Evolutionary conservation across 1,140 invertebrate genomes (phyloP).

Genomic region (Scylla paramamosain): DNA sequence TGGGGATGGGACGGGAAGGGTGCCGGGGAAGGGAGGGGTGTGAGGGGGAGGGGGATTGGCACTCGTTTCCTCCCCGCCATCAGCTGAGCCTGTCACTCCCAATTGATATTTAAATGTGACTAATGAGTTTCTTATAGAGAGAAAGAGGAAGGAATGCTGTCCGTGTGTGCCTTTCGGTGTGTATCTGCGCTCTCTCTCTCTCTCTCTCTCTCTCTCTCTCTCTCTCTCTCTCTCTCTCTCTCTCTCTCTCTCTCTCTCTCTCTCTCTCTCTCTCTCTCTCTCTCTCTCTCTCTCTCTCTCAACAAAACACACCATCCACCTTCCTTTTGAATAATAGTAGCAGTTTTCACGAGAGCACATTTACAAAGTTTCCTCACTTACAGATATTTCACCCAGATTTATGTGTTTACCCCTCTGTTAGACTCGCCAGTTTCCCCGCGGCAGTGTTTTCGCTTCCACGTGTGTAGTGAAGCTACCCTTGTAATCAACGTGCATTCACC

Average conservation of each 20-base stretch:
- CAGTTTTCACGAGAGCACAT: too few species aligned
- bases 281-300: not conserved
- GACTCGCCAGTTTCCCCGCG: too few species aligned
- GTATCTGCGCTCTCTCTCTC: too few species aligned
- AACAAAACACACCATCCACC: too few species aligned
- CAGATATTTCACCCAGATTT: too few species aligned
- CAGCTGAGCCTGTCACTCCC: not conserved
- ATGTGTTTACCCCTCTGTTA: too few species aligned
- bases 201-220: too few species aligned
- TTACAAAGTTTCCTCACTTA: too few species aligned
- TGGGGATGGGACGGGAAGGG: not conserved
- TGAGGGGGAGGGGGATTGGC: not conserved
- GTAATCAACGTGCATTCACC: too few species aligned
- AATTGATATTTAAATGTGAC: slow-evolving; percentile 22
- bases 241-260: slow-evolving; percentile 45
- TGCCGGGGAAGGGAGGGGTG: not conserved
- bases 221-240: not conserved
- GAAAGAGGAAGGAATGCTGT: not conserved
- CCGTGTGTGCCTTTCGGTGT: not conserved
- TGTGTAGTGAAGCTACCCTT: too few species aligned
- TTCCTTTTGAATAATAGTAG: too few species aligned
- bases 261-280: slow-evolving; percentile 43
- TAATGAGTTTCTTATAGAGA: not conserved
- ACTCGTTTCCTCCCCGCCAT: not conserved
- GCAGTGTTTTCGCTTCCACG: too few species aligned